These are phyloP conservation scores for Eupsittula cactorum DNA, from an alignment of 2,113 vertebrate genomes.

Conservation along the genomic window DNA sequence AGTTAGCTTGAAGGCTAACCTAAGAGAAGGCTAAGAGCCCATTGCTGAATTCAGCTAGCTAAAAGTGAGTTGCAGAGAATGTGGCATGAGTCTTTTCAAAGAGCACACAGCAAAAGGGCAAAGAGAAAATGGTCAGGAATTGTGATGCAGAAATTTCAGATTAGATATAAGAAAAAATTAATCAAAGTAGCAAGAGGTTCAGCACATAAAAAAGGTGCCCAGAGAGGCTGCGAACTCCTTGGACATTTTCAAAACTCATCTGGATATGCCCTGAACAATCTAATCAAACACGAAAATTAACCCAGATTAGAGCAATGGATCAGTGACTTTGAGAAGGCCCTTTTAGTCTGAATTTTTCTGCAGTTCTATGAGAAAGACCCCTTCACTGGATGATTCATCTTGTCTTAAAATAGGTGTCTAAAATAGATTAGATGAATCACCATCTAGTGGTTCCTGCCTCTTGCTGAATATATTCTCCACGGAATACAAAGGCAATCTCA, in stretches of 20 bases:
- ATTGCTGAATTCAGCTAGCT: background rate
- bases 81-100: background rate
- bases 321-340: background rate
- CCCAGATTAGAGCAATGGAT: background rate
- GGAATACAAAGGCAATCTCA: conserved; percentile 37
- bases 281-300: background rate
- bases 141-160: background rate
- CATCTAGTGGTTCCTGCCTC: conserved; percentile 53
- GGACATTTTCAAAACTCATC: background rate
- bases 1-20: background rate
- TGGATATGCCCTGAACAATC: background rate
- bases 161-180: background rate
- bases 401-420: conserved; percentile 67
- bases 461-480: conserved; percentile 25
- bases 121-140: background rate
- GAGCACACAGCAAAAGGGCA: background rate
- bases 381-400: conserved; percentile 59
- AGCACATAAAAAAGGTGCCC: background rate
- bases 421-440: conserved; percentile 70
- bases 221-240: background rate
- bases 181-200: background rate
- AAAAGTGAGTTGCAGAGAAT: background rate
- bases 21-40: background rate
- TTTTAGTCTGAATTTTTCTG: conserved; percentile 31
- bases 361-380: conserved; percentile 24